Base-by-base conservation (phyloP, 1,140 invertebrate species). In the Heterodera schachtii region DNA sequence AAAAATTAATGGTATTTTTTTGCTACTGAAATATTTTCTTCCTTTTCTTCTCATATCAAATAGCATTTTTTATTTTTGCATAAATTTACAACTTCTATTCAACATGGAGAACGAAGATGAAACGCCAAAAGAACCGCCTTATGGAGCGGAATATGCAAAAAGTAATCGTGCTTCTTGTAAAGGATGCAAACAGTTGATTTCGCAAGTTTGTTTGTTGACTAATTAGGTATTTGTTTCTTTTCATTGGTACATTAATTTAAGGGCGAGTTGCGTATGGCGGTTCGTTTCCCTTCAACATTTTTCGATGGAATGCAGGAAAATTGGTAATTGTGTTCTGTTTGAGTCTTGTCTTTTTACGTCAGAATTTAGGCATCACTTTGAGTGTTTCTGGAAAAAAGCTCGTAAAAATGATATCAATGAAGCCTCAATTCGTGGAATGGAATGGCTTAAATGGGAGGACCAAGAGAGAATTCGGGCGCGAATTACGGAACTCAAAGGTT, bases 161-260 rank as follows among this genome's bases (percentile, higher is more conserved):
- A 95, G 95, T 7, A 93, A 92, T 78, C 91, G 94, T 80, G 93
- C 95, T 64, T 92, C 91, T 43, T 98, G 96, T 87, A 92, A 93
- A 85, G 94, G 93, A 0, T 98, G 96, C 91, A 93, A 95, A 84
- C 93, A 93, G 81, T 95, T 94, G 88, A 97, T 98, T 87, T 91
- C 93, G 43, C 96, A 94, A 92, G 93, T 46, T 86, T 76, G 31
- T 21, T 69, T 67, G n/a, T 31, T 31, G 31, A 31, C 31, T 31
- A 31, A 31, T 31, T 31, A n/a, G n/a, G n/a, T n/a, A 11, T 57
- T 83, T 86, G 69, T 46, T 5, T 78, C n/a, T 83, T 5, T 81
- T 13, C 21, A 31, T 31, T 31, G 31, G 0, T 31, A 31, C 31
- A 13, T 71, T 11, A 44, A 60, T 83, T 87, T 76, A 67, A 87